Base-by-base conservation (phyloP, 2,113 vertebrate species). In the Hirundichthys speculiger region DNA sequence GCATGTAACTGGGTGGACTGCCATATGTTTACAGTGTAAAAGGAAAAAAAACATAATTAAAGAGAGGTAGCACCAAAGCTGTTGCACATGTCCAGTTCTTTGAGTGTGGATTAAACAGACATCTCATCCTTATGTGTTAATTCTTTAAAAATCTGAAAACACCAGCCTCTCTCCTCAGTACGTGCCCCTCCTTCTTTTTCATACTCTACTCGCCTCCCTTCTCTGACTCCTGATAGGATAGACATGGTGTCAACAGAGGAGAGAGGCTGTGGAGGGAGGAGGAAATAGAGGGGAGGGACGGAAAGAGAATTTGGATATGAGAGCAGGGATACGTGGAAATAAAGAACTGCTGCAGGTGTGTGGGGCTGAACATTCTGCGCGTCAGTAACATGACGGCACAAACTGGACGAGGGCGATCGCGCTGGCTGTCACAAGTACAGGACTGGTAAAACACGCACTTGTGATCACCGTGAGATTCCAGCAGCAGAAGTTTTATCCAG, bases 311-410 rank as follows among this genome's bases (percentile, higher is more conserved):
- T 80, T 7, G 70, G 67, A 55, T 84, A 46, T 55, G 39, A 54
- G 69, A 50, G 56, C 58, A 69, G 72, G 72, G 64, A 55, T 41
- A 18, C 69, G 66, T 77, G 73, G 83, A 84, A 75, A 75, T 66
- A 79, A 74, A 80, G 78, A 80, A 66, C 40, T 12, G 75, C 81
- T 90, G 85, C 77, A 90, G 86, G 86, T 89, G 86, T 82, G 69
- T 83, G 72, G 80, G 73, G 74, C 66, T 74, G 39, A 43, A 22
- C 69, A n/a, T n/a, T n/a, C n/a, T n/a, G n/a, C n/a, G n/a, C 19
- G 27, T 49, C 42, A 41, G 58, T 38, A 66, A 48, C 51, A 46
- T 4, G 63, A 45, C 40, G 11, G 27, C 22, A 15, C 50, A 30
- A 0, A 39, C 27, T 5, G 30, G 45, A 39, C 22, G 11, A 21